These are phyloP conservation scores for Agonopterix subpropinquella DNA, from an alignment of 2,888 invertebrate genomes.

Conservation along the genomic window DNA sequence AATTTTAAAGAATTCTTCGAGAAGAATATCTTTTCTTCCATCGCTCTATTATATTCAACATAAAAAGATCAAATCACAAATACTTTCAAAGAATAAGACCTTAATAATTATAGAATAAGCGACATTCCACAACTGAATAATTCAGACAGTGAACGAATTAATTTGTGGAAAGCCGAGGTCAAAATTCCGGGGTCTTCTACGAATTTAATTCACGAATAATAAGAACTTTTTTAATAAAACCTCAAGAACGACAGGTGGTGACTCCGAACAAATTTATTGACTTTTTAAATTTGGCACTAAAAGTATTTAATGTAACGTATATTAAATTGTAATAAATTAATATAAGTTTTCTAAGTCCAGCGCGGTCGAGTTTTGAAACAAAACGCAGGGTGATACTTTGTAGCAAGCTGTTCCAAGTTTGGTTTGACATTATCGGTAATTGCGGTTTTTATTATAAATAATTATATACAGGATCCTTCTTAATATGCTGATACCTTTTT, in stretches of 20 bases:
- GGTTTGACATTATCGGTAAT: not conserved
- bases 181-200: conserved; percentile 21
- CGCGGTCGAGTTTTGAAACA: not conserved
- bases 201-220: conserved; percentile 47
- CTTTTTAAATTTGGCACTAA: conserved; percentile 37
- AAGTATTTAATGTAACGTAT: conserved; percentile 23
- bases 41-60: not conserved
- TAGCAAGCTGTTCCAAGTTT: not conserved
- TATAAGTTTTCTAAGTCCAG: conserved; percentile 2
- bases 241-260: conserved; percentile 45
- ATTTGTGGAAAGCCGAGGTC: conserved; percentile 28
- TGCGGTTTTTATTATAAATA: not conserved
- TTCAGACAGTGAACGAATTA: conserved; percentile 22
- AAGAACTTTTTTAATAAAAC: conserved; percentile 64
- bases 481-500: no score
- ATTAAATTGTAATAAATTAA: conserved; percentile 9
- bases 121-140: conserved; percentile 11
- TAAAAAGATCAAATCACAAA: not conserved
- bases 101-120: no score
- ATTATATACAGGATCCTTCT: no score
- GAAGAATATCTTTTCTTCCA: not conserved
- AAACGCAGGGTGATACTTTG: not conserved
- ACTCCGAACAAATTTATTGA: conserved; percentile 47
- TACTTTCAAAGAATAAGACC: not conserved
- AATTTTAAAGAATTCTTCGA: not conserved